Conservation (phyloP, 2,797 vertebrate species). For the Oreochromis grahami region DNA sequence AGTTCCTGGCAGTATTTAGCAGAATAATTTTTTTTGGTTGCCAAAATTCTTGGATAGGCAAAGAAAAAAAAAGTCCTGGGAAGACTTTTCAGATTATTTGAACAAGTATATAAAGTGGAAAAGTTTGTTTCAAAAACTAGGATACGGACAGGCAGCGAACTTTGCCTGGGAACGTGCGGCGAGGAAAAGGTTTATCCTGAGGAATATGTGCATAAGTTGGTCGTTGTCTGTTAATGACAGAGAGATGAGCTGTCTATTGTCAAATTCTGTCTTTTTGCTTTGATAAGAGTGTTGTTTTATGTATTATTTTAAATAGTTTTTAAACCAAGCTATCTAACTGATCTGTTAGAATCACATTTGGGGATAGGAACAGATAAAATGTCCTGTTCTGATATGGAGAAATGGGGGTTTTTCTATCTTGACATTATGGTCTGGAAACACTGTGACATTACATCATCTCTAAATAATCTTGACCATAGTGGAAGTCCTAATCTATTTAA, state of each 20-base stretch:
- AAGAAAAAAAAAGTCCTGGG: background rate
- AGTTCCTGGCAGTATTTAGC: background rate
- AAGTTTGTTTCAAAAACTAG: background rate
- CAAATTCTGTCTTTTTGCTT: background rate
- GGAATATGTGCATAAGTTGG: background rate
- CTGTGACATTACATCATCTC: background rate
- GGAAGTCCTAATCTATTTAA: conserved; percentile 54
- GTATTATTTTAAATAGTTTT: background rate
- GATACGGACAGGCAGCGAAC: background rate
- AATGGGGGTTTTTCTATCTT: background rate
- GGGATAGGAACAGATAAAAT: background rate
- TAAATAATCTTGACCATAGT: conserved; percentile 41
- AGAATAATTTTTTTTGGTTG: background rate
- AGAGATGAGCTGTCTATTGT: background rate
- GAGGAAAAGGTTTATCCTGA: background rate
- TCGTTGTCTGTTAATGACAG: background rate
- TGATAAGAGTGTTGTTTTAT: background rate
- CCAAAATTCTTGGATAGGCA: background rate
- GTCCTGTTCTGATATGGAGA: background rate
- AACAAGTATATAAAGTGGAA: background rate
- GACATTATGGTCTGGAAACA: background rate
- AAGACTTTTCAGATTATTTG: no score
- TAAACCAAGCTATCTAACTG: background rate
- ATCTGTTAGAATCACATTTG: background rate
- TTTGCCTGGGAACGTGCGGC: background rate